Base-by-base conservation (phyloP, 53 echinoderm and acorn worm species). In the Glandiceps talaboti region DNA sequence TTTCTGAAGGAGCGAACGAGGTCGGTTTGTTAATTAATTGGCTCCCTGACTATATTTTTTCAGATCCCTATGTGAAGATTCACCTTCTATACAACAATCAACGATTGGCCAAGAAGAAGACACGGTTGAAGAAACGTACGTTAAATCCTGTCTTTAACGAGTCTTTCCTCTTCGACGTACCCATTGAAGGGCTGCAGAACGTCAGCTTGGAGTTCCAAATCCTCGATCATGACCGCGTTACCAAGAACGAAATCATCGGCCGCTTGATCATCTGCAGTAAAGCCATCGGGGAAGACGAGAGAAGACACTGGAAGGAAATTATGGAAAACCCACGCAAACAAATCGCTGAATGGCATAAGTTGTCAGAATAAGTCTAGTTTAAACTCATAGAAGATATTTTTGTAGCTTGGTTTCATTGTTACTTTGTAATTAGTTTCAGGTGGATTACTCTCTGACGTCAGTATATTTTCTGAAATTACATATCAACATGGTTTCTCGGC, bases 71-170 rank as follows among this genome's bases (percentile, higher is more conserved):
- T 80, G 99, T 99, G 73, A 99, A 99, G 85, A 99, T 99, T 79
- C 90, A 94, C 82, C 83, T 93, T 87, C 85, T 94, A 88, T 99
- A 99, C 83, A 85, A 87, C 77, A 89, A 91, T 76, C 89, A 93
- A 64, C 91, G 99, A 12, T 79, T 99, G 83, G 91, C 91, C 14
- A 99, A 99, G 85, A 99, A 99, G 90, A 99, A 99, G 82, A 99
- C 99, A 0, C 85, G 99, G 29, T 86, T 99, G 30, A 99, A 99
- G 90, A 99, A 99, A 74, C 88, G 99, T n/a, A 99, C 99, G 28
- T 89, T 99, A 6, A 99, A 99, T 73, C 99, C 99, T 27, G 99
- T 99, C 76, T 99, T 99, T 89, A 99, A 99, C 81, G 99, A 99
- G 80, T 93, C 99, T 79, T 99, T 99, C 88, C 89, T 99, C 79